Base-by-base conservation (phyloP, 2,888 invertebrate genomes). In the Andrena minutula region DNA sequence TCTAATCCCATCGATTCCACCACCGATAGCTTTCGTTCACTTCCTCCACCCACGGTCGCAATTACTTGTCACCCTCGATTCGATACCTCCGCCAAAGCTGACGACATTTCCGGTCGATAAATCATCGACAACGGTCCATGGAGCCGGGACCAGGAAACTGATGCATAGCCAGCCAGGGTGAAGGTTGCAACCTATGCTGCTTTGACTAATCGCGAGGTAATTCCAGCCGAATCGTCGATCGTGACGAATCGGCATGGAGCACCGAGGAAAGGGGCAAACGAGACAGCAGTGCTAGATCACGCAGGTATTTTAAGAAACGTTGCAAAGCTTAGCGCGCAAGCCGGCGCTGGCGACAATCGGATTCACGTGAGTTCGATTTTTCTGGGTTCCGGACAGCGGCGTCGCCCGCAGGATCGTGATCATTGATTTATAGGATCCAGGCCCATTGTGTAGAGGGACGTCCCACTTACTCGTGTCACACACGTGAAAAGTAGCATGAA, bases 381-480 rank as follows among this genome's bases (percentile, higher is more conserved):
- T 78, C 16, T 60, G 61, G 16, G 56, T 58, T 60, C 30, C 16
- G 49, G 32, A 53, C 51, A 75, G 53, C 75, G 61, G 56, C 63
- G 65, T 72, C 53, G 60, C n/a, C 20, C 51, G 68, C 8, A 58
- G 63, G 69, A 61, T 64, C 66, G 75, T 68, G 86, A 86, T 89
- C 69, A 20, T 61, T 88, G 88, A 88, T 89, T 88, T 87, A 89
- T 84, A 78, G 56, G 77, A 82, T 63, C 51, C 75, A 66, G 71
- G 20, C 58, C 77, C 47, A 80, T 89, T 88, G 89, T 83, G 49
- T 63, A 26, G 30, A 64, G 32, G 65, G 68, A 86, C 87, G 89
- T 89, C 83, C 87, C 86, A 84, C 89, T 88, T 88, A 82, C 81
- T 76, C 65, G 68, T 58, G 75, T 75, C 60, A 66, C 70, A 68